Percentiles rank a stretch among this genome's conserved stretches.
These are phyloP conservation scores for Thaumatotibia leucotreta DNA, from an alignment of 1,140 invertebrate genomes.

Conservation along the genomic window DNA sequence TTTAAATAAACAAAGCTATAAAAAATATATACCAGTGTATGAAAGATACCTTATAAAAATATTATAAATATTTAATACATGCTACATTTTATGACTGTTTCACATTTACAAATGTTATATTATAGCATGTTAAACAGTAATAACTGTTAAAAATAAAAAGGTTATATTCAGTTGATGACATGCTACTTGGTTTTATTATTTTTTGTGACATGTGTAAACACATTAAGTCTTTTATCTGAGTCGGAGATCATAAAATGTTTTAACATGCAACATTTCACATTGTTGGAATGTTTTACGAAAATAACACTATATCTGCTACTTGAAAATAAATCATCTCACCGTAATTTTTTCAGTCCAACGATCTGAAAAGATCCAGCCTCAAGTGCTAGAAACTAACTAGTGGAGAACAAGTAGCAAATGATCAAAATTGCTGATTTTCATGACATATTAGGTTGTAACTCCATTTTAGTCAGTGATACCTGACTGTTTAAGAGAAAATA, in stretches of 20 bases:
- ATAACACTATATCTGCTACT: neutral
- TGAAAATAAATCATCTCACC: too few relatives aligned
- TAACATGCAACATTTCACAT: neutral
- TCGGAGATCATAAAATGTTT: constrained; percentile 4
- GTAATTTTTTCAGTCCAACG: too few relatives aligned
- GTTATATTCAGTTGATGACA: constrained; percentile 3
- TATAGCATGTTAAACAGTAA: neutral
- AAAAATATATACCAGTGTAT: neutral
- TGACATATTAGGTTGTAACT: too few relatives aligned
- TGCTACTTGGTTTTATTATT: constrained; percentile 1
- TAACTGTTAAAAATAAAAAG: neutral
- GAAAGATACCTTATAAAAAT: neutral
- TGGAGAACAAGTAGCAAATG: too few relatives aligned
- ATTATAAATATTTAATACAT: neutral
- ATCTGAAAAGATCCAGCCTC: too few relatives aligned
- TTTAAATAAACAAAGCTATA: neutral
- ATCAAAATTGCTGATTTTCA: too few relatives aligned
- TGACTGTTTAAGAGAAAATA: too few relatives aligned
- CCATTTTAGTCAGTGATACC: too few relatives aligned
- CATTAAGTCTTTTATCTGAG: neutral
- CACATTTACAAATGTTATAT: neutral
- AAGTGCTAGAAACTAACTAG: too few relatives aligned
- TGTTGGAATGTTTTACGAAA: neutral
- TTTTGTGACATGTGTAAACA: neutral
- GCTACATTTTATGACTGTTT: neutral